Base-by-base conservation (phyloP, 1,140 invertebrate species). In the Meteorus sp. region DNA sequence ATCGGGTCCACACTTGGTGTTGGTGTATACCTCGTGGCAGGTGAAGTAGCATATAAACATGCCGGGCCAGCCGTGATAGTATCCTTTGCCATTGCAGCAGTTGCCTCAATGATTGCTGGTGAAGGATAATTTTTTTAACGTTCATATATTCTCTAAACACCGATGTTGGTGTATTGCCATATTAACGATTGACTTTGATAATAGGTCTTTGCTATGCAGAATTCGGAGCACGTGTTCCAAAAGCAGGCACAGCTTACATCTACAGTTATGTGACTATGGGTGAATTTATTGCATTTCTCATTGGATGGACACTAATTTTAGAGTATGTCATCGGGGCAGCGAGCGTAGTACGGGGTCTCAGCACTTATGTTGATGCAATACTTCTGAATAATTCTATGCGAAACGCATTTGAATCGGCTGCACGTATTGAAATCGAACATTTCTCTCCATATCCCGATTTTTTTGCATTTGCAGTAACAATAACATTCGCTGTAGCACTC, bases 221-320 rank as follows among this genome's bases (percentile, higher is more conserved):
- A 82, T 95, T 97, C 77, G 93, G 90, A 9, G 89, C 93, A 0
- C 79, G 92, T 59, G 92, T 95, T 2, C 93, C 93, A 1, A 88
- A 88, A 62, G 89, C 93, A 0, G 93, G 93, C 3, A 93, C 91
- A 0, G 92, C 92, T 0, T 95, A 95, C 71, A 84, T 93, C 17
- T 95, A 94, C 80, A 93, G 89, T 67, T 96, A 95, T 70, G 91
- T 94, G 2, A 91, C 89, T 17, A 88, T 95, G 37, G 93, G 93
- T 0, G 92, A 95, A 76, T 86, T 87, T 74, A 87, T 83, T 6
- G 93, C 85, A 27, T 95, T 85, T 81, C 84, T 85, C 59, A 91
- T 86, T 69, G 92, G 93, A 17, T 95, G 93, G 93, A 95, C 94
- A 77, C 82, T 95, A 1, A 90, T 95, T 59, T 76, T 95, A 41